Conservation (phyloP, 2,888 invertebrate genomes). For the Andrena bucephala region DNA sequence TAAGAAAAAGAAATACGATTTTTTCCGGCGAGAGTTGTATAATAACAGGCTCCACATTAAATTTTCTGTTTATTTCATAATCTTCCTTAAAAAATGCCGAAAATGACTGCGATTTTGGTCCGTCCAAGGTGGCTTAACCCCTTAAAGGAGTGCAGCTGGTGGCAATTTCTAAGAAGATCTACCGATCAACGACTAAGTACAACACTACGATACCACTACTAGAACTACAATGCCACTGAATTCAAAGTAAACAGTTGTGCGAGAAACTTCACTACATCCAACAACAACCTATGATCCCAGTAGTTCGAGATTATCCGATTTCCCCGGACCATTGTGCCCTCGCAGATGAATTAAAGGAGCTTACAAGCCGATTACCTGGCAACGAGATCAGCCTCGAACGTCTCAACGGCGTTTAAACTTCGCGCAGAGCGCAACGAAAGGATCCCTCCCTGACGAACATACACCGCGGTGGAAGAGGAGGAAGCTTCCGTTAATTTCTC, state of each 20-base stretch:
- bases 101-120: no score
- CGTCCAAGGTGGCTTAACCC: no score
- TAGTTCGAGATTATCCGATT: conserved; percentile 41
- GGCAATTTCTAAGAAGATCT: neutral
- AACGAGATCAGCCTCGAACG: neutral
- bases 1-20: no score
- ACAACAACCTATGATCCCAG: conserved; percentile 14
- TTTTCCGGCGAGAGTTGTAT: no score
- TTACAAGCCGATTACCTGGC: conserved; percentile 21
- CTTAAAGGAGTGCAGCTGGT: no score
- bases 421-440: neutral
- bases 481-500: neutral
- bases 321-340: conserved; percentile 28
- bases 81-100: no score
- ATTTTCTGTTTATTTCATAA: no score
- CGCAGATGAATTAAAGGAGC: conserved; percentile 37
- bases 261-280: neutral
- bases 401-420: neutral
- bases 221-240: neutral
- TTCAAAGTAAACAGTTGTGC: conserved; percentile 36
- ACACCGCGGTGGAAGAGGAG: neutral
- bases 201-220: neutral
- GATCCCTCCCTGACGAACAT: neutral
- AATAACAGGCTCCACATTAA: no score
- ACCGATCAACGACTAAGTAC: neutral